Evolutionary conservation across 2,113 vertebrate species (phyloP), one percentile per base, ranked within the genome.

Genomic region (Harpagus bidentatus): DNA sequence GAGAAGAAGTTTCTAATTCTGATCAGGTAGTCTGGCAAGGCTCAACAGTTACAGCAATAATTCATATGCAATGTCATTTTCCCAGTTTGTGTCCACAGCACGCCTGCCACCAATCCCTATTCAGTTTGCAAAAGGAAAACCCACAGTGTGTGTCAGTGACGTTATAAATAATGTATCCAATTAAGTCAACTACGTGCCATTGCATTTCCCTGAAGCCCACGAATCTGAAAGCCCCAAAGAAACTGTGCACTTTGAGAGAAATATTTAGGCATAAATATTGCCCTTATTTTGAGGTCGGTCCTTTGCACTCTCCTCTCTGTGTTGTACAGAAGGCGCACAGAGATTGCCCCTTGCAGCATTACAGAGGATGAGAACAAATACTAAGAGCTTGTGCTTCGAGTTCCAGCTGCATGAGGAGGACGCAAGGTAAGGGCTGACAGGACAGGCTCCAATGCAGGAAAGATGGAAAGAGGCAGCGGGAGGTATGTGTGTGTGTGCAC

Each of bases 121-220:
- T 76, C 19, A 7, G 22, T 95, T 34, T 93, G 70, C 59, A 65
- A 48, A 65, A 93, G 53, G 58, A 90, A 94, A 95, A 82, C 32
- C 42, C 66, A 47, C 48, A 48, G 8, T 88, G 83, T 87, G 62
- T 96, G 78, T 93, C 78, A 82, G 89, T 55, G 65, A 17, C 16
- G 10, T 91, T 90, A 91, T 82, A 93, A 95, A 96, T 95, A 93
- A 95, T 91, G 81, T 94, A 97, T 77, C 56, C 47, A 93, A 79
- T 91, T 96, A 95, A 95, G 73, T 86, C 89, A 85, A 9, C 93
- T 82, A 34, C 8, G 38, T 87, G 86, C 89, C 76, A 70, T 40
- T 93, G 82, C 58, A 12, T 88, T 92, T 96, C 85, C 90, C 90
- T 58, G 48, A 90, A 93, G 87, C 88, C 55, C 50, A 26, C 0